Evolutionary conservation across 2,888 invertebrate genomes (phyloP).

Genomic region (Lepeophtheirus nordmannii): DNA sequence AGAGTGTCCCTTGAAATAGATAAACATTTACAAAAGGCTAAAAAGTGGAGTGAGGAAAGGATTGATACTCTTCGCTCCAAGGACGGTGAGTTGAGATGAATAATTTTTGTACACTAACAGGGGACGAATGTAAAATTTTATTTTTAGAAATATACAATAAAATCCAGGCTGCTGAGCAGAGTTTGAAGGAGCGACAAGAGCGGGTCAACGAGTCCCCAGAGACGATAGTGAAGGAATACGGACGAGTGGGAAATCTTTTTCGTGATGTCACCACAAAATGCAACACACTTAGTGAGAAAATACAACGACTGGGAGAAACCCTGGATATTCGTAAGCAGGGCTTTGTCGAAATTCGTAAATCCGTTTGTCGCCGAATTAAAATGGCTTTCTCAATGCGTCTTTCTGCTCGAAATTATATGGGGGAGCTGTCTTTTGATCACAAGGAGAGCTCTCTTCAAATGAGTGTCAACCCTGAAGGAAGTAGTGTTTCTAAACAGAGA

Average conservation of each 20-base stretch:
- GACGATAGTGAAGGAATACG: not conserved
- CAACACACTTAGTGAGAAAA: not conserved
- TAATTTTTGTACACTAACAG: no score
- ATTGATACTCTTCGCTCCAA: not conserved
- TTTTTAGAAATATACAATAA: not conserved
- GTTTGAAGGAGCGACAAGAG: not conserved
- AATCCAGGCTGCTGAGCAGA: not conserved
- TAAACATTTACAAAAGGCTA: not conserved
- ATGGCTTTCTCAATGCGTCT: conserved; percentile 8
- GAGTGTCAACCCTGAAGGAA: conserved; percentile 9
- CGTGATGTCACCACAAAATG: not conserved
- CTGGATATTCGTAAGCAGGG: not conserved
- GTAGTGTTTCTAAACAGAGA: not conserved
- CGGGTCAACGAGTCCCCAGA: not conserved
- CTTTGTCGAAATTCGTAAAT: conserved; percentile 1
- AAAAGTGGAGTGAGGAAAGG: not conserved
- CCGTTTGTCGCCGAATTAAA: conserved; percentile 12
- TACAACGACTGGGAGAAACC: conserved; percentile 1
- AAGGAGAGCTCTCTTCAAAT: not conserved
- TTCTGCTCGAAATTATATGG: conserved; percentile 9
- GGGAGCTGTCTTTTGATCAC: conserved; percentile 8
- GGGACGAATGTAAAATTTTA: no score
- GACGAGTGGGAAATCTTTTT: not conserved
- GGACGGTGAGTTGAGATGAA: not conserved
- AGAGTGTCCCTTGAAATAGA: not conserved